Evolutionary conservation across 2,797 vertebrate genomes (phyloP).

Genomic region (Leuciscus waleckii): DNA sequence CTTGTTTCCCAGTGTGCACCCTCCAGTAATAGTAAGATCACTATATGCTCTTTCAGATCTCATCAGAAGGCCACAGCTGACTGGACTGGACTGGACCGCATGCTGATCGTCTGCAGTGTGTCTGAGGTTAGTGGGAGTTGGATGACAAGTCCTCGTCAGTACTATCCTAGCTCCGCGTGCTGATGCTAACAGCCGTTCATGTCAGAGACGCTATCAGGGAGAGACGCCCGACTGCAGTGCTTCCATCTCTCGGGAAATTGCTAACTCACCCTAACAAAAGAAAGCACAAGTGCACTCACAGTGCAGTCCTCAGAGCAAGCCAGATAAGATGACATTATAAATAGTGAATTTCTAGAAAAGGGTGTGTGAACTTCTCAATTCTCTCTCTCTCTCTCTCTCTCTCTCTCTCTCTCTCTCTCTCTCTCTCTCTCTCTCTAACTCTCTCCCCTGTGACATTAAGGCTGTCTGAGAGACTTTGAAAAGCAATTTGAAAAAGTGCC

Average conservation of each 20-base stretch:
- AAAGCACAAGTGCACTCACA: constrained; percentile 95
- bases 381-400: constrained; percentile 66
- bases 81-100: too few relatives aligned
- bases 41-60: background rate
- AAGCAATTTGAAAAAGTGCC: constrained; percentile 19
- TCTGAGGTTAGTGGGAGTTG: constrained; percentile 71
- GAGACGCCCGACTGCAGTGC: constrained; percentile 90
- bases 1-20: background rate
- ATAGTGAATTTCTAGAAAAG: constrained; percentile 81
- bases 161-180: constrained; percentile 75
- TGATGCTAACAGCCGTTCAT: constrained; percentile 91
- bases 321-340: constrained; percentile 97
- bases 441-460: constrained; percentile 48
- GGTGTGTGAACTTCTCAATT: constrained; percentile 81
- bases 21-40: background rate
- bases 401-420: constrained; percentile 59
- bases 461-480: constrained; percentile 39
- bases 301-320: constrained; percentile 86
- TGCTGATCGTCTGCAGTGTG: constrained; percentile 73
- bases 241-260: constrained; percentile 95
- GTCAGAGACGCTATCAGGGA: constrained; percentile 94
- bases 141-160: constrained; percentile 77
- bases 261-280: constrained; percentile 99
- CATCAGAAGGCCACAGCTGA: background rate
- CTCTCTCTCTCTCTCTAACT: constrained; percentile 59